Evolutionary conservation across 2,888 invertebrate genomes (phyloP), one percentile per base, ranked within the genome.

Genomic region (Diaphora mendica): DNA sequence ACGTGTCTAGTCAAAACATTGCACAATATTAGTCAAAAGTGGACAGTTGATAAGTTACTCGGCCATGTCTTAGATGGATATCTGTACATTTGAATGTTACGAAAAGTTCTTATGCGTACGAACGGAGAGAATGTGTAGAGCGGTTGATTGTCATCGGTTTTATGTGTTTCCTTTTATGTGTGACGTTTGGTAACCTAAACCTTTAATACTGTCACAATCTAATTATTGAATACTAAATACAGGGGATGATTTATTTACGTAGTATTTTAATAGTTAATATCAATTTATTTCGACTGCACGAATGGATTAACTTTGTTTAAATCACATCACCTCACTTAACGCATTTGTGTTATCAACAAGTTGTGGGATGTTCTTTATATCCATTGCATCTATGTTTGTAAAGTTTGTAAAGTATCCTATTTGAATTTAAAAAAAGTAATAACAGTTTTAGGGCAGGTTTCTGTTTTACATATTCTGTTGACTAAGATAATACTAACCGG

Each of bases 1-100:
- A 83, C 86, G 72, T 78, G 75, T 75, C 79, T 83, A 77, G 83
- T 84, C 81, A 77, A 79, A 84, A 79, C 72, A 86, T 89, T 90
- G 84, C 89, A 84, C 86, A 89, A 90, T 87, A 79, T 83, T 84
- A 77, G 81, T 81, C 83, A 82, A 87, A 87, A 85, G 84, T 76
- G 80, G 75, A 82, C 77, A 81, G 77, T 77, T 86, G 85, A 82
- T 85, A 81, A 80, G 73, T 74, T 71, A 75, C 75, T 80, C 69
- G 77, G 75, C 66, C 73, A 64, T 79, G 82, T 82, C 44, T 42
- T 30, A 77, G 84, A 81, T 85, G 77, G 35, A 70, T 80, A 88
- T 88, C 74, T 68, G 17, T 83, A 78, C 78, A 81, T 84, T 83
- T 76, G 64, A 78, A 77, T 81, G 79, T 88, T 85, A 83, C 86